Percentiles rank a stretch among this genome's conserved stretches.
These are phyloP conservation scores for Xylota segnis DNA, from an alignment of 2,888 invertebrate species.

Conservation along the genomic window DNA sequence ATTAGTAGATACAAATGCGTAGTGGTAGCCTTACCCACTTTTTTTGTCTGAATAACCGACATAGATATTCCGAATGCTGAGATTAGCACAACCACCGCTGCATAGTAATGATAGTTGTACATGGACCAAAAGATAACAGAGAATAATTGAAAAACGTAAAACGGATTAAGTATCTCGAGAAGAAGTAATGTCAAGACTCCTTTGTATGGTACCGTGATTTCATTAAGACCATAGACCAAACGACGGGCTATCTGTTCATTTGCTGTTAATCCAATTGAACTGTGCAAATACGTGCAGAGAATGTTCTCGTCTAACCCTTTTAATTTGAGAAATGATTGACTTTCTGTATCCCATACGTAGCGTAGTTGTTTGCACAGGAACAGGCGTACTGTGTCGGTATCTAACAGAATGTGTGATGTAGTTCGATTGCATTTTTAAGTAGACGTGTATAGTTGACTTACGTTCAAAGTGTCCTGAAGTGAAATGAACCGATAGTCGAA, in stretches of 20 bases:
- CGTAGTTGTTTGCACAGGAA: too few species aligned
- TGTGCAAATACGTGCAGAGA: too few species aligned
- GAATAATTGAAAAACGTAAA: too few species aligned
- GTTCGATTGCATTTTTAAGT: too few species aligned
- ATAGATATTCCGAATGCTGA: conserved; percentile 93
- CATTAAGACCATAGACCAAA: conserved; percentile 92
- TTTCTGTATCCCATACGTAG: conserved; percentile 74
- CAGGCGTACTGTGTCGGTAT: too few species aligned
- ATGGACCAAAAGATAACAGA: conserved; percentile 83
- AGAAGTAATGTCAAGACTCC: conserved; percentile 89
- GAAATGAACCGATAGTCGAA: conserved; percentile 83
- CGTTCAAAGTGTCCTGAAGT: conserved; percentile 83
- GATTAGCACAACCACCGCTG: conserved; percentile 94
- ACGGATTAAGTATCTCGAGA: conserved; percentile 87
- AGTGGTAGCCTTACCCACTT: conserved; percentile 85
- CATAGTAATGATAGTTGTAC: conserved; percentile 96
- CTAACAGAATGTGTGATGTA: too few species aligned
- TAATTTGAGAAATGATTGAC: too few species aligned
- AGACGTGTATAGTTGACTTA: conserved; percentile 76
- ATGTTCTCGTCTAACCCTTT: conserved; percentile 85
- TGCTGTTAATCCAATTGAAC: conserved; percentile 56
- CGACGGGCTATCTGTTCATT: conserved; percentile 84
- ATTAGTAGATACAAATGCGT: background rate
- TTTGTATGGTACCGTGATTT: conserved; percentile 92
- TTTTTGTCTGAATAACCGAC: conserved; percentile 93